Base-by-base conservation (phyloP, 1,140 invertebrate genomes). In the Drosophila pachea region DNA sequence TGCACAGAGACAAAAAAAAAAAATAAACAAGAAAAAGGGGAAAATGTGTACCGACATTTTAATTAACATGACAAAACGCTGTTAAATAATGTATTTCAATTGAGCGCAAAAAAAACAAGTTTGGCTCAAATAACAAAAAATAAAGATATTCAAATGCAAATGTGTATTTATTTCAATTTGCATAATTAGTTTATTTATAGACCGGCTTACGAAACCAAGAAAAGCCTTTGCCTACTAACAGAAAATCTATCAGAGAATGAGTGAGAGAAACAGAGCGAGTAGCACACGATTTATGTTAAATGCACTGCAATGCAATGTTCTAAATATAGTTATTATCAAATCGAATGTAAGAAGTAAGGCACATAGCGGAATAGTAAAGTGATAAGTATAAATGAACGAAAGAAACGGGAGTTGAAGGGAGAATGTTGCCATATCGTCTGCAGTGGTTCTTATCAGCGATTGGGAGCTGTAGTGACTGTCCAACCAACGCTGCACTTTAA, bases 271-370 rank as follows among this genome's bases (percentile, higher is more conserved):
- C 38, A 36, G 42, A 49, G 29, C 16, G 22, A 47, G 29, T 47
- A 32, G 11, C n/a, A 40, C 14, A 33, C 8, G 43, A 32, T 4
- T 48, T 48, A 32, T n/a, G 29, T 38, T 47, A 12, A 31, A 31
- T 42, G 58, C 48, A 53, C n/a, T 33, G 16, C 61, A 73, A 55
- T 60, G 56, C 56, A 74, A 77, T 68, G 61, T 60, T 68, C 78
- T 82, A 83, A 78, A 73, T 78, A 83, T 69, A 68, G 52, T 40
- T 78, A 78, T 82, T 82, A 82, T 82, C 71, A 74, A 64, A 78
- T 78, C 63, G 58, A 65, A 67, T 82, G 78, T 77, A 56, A 58
- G 29, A 40, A 48, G 8, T 55, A 12, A 42, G 32, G 54, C 43
- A 56, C 63, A 31, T 32, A 50, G 38, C 9, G 45, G 32, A 43